Conservation (phyloP, 2,888 invertebrate species). For the Meliscaeva auricollis region DNA sequence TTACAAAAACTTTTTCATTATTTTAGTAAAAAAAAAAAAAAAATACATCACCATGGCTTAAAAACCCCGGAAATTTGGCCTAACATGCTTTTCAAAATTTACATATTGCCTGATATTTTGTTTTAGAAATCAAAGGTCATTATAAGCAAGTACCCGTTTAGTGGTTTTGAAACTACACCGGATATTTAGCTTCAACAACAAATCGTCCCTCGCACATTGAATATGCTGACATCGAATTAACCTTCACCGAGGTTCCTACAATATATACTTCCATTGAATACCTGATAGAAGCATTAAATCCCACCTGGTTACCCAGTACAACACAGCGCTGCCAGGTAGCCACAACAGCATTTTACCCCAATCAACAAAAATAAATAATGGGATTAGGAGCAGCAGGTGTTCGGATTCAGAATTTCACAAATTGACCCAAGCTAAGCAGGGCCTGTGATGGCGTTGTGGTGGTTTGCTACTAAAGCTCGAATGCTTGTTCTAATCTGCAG, state of each 20-base stretch:
- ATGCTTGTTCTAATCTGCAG: conserved; percentile 69
- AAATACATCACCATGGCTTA: too few relatives aligned
- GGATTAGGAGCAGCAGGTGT: conserved; percentile 75
- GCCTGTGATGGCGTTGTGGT: conserved; percentile 21
- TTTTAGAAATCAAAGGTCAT: conserved; percentile 31
- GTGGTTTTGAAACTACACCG: conserved; percentile 63
- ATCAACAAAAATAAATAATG: conserved; percentile 75
- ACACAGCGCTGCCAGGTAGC: conserved; percentile 10
- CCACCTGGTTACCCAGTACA: too few relatives aligned
- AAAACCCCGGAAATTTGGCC: too few relatives aligned
- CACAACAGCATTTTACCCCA: conserved; percentile 74
- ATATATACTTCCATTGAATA: conserved; percentile 5
- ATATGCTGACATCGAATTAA: conserved; percentile 54
- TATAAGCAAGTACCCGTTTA: conserved; percentile 58
- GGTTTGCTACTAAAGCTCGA: conserved; percentile 62
- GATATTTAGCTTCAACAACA: conserved; percentile 54
- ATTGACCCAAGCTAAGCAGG: conserved; percentile 72
- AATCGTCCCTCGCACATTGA: conserved; percentile 36
- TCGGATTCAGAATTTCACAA: conserved; percentile 73
- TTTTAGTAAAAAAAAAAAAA: too few relatives aligned
- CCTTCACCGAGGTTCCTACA: conserved; percentile 45
- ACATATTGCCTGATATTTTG: neutral
- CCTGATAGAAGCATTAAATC: conserved; percentile 55
- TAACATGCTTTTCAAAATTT: neutral
- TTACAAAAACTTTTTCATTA: too few relatives aligned